Conservation (phyloP, 1,140 invertebrate genomes). For the Drosophila funebris region DNA sequence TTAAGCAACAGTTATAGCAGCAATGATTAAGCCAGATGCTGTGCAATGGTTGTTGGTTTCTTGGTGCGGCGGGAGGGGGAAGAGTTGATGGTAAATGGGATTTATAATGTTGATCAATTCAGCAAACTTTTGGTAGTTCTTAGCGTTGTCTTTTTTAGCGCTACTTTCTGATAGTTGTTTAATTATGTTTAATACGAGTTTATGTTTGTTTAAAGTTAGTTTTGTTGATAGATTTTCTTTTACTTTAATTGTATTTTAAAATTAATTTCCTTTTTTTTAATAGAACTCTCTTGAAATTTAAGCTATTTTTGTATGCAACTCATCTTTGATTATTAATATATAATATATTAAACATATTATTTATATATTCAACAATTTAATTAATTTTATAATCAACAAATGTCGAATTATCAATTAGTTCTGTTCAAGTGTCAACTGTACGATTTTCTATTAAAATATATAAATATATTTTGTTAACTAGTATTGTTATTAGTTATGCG, state of each 20-base stretch:
- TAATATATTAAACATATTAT: too few species aligned
- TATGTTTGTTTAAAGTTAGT: too few species aligned
- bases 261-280: too few species aligned
- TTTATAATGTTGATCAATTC: neutral
- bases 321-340: too few species aligned
- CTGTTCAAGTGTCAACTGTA: neutral
- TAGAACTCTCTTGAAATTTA: too few species aligned
- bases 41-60: constrained; percentile 9
- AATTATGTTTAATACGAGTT: neutral
- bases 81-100: constrained; percentile 11
- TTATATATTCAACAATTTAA: too few species aligned
- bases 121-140: constrained; percentile 9
- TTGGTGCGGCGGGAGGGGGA: neutral
- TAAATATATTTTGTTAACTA: neutral
- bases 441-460: neutral
- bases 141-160: constrained; percentile 56
- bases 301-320: too few species aligned
- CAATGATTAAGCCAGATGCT: constrained; percentile 51
- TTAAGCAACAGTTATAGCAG: constrained; percentile 55
- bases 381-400: too few species aligned
- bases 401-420: too few species aligned
- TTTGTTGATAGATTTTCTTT: too few species aligned
- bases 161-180: constrained; percentile 24
- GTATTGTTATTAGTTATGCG: neutral
- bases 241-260: too few species aligned